A percentile compares a stretch with the other conserved stretches of the same genome.
These are phyloP conservation scores for Vulpes ferrilata DNA, from an alignment of 2,113 vertebrate genomes.

Conservation along the genomic window DNA sequence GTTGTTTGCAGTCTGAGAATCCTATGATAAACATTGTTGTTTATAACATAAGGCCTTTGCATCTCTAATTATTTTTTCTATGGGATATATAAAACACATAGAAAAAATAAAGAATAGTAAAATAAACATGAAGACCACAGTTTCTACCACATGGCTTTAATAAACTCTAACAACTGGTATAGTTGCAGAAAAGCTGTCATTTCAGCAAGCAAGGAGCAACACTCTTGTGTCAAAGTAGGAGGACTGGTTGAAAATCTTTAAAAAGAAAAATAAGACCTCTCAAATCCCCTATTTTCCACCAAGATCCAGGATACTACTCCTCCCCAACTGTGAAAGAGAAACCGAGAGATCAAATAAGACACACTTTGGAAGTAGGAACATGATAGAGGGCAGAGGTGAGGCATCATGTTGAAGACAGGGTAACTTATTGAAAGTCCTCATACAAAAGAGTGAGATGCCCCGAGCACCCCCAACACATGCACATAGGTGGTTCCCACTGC, in stretches of 20 bases:
- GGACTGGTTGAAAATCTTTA: neutral
- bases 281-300: neutral
- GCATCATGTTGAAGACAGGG: neutral
- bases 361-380: neutral
- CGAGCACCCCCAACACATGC: neutral
- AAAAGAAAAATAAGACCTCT: neutral
- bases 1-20: neutral
- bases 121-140: neutral
- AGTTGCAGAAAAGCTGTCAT: neutral
- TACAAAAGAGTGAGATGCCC: neutral
- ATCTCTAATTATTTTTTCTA: constrained; percentile 17
- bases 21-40: neutral
- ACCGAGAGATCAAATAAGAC: neutral
- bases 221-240: neutral
- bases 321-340: neutral
- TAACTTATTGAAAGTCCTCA: neutral
- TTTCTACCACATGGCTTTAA: constrained; percentile 8
- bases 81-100: neutral
- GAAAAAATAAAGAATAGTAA: neutral
- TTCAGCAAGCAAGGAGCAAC: neutral
- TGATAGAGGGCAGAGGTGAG: neutral
- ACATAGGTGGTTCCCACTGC: neutral
- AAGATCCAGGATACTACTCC: neutral
- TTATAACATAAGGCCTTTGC: neutral
- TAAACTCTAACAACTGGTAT: neutral